Conservation (phyloP, 2,797 vertebrate species). For the Mallotus villosus region DNA sequence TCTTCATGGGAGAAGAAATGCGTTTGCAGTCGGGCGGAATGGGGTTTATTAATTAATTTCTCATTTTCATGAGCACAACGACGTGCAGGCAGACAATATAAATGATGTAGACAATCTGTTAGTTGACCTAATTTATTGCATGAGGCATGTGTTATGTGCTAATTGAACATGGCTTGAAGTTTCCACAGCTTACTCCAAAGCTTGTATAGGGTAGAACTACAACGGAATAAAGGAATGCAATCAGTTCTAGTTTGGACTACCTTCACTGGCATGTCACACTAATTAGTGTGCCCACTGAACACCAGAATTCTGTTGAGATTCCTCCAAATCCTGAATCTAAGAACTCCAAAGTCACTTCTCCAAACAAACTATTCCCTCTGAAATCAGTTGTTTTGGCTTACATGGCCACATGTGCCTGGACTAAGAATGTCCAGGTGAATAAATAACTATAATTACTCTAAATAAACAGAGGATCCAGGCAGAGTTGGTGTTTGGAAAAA, state of each 20-base stretch:
- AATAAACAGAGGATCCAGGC: constrained; percentile 66
- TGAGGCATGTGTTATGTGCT: constrained; percentile 6
- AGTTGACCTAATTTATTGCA: constrained; percentile 14
- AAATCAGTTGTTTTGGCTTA: constrained; percentile 32
- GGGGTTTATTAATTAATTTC: constrained; percentile 16
- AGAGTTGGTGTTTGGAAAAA: constrained; percentile 38
- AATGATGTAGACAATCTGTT: constrained; percentile 16
- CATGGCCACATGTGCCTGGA: constrained; percentile 36
- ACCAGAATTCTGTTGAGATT: neutral
- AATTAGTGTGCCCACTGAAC: constrained; percentile 12
- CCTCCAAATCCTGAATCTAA: neutral
- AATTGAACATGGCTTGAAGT: constrained; percentile 10
- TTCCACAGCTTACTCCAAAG: neutral
- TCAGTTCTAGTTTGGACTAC: constrained; percentile 52
- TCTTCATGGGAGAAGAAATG: constrained; percentile 8
- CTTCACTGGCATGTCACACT: constrained; percentile 35
- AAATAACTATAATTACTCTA: constrained; percentile 72
- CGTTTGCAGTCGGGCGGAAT: neutral
- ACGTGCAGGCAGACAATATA: neutral
- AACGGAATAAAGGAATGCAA: constrained; percentile 40
- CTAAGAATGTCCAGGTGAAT: constrained; percentile 67
- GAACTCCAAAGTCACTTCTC: constrained; percentile 34
- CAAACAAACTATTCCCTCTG: constrained; percentile 61
- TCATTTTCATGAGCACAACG: neutral
- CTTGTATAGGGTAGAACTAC: neutral